phyloP scores from a whole-genome alignment of 2,888 invertebrate species.

The Phaedon cochleariae region DNA sequence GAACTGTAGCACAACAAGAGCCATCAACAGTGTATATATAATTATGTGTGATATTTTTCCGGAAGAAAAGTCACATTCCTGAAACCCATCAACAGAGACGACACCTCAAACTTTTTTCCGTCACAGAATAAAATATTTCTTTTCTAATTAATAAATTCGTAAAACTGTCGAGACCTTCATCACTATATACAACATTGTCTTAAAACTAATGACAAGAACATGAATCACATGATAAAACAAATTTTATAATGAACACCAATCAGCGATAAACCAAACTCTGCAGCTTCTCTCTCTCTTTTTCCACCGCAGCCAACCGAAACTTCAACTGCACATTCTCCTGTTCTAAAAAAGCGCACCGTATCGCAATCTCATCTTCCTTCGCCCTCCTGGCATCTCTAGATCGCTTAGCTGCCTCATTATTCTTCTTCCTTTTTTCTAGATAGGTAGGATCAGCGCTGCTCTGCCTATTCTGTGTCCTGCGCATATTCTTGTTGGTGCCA shows the following conservation, averaged over 20 bases:
- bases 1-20: too few species aligned
- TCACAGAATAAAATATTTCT: too few species aligned
- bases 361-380: conserved; percentile 92
- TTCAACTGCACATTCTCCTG: conserved; percentile 84
- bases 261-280: conserved; percentile 35
- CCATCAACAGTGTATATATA: too few species aligned
- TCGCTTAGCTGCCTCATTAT: conserved; percentile 94
- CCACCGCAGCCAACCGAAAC: conserved; percentile 41
- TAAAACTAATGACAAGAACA: conserved; percentile 24
- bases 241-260: not conserved
- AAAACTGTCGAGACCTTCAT: too few species aligned
- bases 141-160: too few species aligned
- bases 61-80: too few species aligned
- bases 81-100: too few species aligned
- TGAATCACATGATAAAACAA: conserved; percentile 10
- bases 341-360: conserved; percentile 86
- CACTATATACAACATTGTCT: not conserved
- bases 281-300: conserved; percentile 49
- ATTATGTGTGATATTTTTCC: too few species aligned
- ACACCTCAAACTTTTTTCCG: too few species aligned
- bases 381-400: conserved; percentile 89
- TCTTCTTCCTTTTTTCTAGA: conserved; percentile 86
- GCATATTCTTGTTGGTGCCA: conserved; percentile 75
- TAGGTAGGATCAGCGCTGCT: conserved; percentile 76
- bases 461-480: conserved; percentile 60